phyloP scores from a whole-genome alignment of 2,888 invertebrate genomes.

The Orchesellides sinensis region DNA sequence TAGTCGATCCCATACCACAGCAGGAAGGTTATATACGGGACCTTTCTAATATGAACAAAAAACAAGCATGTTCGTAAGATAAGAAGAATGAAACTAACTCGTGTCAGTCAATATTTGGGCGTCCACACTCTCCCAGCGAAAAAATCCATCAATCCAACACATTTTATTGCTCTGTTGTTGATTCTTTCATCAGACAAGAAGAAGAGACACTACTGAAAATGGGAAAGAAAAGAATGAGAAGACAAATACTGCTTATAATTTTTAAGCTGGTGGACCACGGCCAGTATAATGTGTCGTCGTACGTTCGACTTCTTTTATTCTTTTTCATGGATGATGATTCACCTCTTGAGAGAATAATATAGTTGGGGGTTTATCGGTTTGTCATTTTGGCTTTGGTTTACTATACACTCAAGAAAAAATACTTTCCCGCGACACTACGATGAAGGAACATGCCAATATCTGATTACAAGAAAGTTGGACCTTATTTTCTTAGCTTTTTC shows the following conservation, averaged over 20 bases:
- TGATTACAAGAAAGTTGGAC: constrained; percentile 57
- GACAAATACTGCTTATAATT: constrained; percentile 28
- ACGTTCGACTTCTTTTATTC: constrained; percentile 42
- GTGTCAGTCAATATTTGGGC: constrained; percentile 66
- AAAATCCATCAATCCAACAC: constrained; percentile 65
- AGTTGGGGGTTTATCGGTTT: constrained; percentile 64
- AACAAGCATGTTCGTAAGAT: constrained; percentile 61
- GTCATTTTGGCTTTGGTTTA: constrained; percentile 67
- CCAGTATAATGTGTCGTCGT: too few species aligned
- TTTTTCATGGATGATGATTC: constrained; percentile 51
- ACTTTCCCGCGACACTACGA: constrained; percentile 42
- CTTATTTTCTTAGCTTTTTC: constrained; percentile 44
- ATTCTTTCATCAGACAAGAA: constrained; percentile 58
- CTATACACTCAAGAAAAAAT: constrained; percentile 63
- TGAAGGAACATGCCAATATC: constrained; percentile 63
- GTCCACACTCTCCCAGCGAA: constrained; percentile 57
- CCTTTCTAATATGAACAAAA: constrained; percentile 37
- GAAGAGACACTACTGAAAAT: constrained; percentile 25
- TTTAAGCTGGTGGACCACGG: too few species aligned
- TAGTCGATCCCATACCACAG: constrained; percentile 16
- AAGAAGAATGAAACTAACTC: constrained; percentile 65
- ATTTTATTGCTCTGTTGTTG: constrained; percentile 66
- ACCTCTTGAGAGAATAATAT: constrained; percentile 61
- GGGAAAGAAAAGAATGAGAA: constrained; percentile 5
- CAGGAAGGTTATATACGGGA: too few species aligned